Conservation (phyloP, 2,888 invertebrate genomes). For the Drymonia ruficornis region DNA sequence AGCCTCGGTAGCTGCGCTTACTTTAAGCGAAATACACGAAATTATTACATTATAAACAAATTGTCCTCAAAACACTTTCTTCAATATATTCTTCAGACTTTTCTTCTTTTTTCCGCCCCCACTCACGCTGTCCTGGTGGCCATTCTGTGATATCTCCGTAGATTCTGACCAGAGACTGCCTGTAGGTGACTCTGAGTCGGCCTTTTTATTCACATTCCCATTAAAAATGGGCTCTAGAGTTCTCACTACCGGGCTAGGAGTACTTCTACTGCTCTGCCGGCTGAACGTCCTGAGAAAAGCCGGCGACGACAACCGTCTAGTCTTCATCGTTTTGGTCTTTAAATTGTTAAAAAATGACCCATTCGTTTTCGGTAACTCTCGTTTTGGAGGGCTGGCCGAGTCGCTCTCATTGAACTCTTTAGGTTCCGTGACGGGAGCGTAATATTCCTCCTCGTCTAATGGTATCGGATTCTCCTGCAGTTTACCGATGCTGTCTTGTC, state of each 20-base stretch:
- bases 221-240: constrained; percentile 68
- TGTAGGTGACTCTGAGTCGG: constrained; percentile 74
- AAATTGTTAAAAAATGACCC: constrained; percentile 78
- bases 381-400: constrained; percentile 47
- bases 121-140: constrained; percentile 58
- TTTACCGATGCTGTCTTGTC: constrained; percentile 66
- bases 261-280: constrained; percentile 76
- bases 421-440: constrained; percentile 76
- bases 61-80: constrained; percentile 89
- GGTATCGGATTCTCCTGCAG: constrained; percentile 80
- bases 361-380: constrained; percentile 70
- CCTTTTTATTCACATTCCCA: constrained; percentile 65
- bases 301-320: constrained; percentile 84
- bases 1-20: constrained; percentile 31
- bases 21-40: constrained; percentile 42
- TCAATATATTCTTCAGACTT: constrained; percentile 90
- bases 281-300: constrained; percentile 85
- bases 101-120: constrained; percentile 84
- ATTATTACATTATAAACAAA: constrained; percentile 39
- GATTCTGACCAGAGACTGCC: constrained; percentile 79
- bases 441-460: constrained; percentile 84
- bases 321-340: constrained; percentile 78
- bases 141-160: constrained; percentile 74
- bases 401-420: constrained; percentile 64
- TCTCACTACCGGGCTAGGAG: constrained; percentile 68